Percentiles rank a stretch among this genome's conserved stretches.
phyloP scores from a whole-genome alignment of 2,113 vertebrate genomes.

The Callospermophilus lateralis region DNA sequence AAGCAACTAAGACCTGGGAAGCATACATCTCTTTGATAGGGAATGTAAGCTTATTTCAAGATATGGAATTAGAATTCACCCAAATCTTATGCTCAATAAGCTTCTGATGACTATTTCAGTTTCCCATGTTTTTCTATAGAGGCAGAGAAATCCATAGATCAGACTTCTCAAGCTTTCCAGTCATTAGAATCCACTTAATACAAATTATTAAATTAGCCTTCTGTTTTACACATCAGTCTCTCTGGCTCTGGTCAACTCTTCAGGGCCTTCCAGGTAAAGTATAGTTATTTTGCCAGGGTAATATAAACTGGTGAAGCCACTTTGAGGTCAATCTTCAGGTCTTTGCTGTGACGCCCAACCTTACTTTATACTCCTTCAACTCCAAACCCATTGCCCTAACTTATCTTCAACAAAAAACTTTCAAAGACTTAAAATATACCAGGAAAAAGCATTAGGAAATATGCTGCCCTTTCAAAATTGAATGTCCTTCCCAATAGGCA shows the following conservation, averaged over 20 bases:
- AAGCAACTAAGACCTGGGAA: neutral
- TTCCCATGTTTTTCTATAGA: neutral
- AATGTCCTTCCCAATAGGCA: neutral
- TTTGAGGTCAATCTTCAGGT: neutral
- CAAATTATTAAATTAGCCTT: neutral
- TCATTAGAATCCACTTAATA: neutral
- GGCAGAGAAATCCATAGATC: neutral
- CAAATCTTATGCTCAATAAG: neutral
- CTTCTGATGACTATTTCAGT: neutral
- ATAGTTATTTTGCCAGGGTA: neutral
- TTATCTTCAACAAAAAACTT: neutral
- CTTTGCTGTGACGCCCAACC: neutral
- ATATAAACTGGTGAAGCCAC: neutral
- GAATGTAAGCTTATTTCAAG: neutral
- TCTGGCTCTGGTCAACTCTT: neutral
- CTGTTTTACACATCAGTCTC: neutral
- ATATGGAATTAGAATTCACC: neutral
- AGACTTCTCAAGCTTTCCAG: neutral
- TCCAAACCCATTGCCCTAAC: neutral
- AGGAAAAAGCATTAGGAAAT: neutral
- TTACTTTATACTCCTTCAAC: neutral
- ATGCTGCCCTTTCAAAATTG: neutral
- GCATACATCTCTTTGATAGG: neutral
- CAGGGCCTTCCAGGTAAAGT: neutral
- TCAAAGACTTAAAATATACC: neutral